Base-by-base conservation (phyloP, 35 echinoderm and acorn worm genomes). In the Amphiura filiformis region DNA sequence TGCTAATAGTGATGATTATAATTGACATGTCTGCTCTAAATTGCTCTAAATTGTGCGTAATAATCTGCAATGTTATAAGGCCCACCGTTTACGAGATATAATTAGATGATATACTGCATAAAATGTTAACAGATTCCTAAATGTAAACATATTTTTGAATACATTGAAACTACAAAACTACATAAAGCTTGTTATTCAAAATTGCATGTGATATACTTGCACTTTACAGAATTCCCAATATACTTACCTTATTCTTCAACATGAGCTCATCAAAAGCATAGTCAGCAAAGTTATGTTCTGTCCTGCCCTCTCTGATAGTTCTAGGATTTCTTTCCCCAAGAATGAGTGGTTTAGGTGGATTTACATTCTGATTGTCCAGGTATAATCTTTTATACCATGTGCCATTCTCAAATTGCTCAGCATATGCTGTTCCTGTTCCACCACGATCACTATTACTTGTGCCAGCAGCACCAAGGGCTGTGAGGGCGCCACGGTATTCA, bases 261-360 rank as follows among this genome's bases (percentile, higher is more conserved):
- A 86, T 97, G 20, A 97, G 38, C 56, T 97, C 94, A 79, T 97
- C 94, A 87, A 93, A 93, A 33, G 78, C 94, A 80, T 81, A 93
- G 56, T 87, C 87, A 28, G 91, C 94, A 79, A 80, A 81, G 84
- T 92, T 97, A 35, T 90, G 91, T 44, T 93, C 87, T 76, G 75
- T 40, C 78, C 76, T 41, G 14, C 80, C 91, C 23, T 90, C 91
- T 3, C 84, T 80, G n/a, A 87, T 31, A 1, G 61, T 88, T 39
- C 87, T 41, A 13, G 94, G 94, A 75, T 97, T 97, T 34, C 56
- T 81, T 75, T 97, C 94, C 9, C 36, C 39, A 32, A 97, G 85
- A 56, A 97, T 77, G 35, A 97, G 90, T 1, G 83, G 52, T 40
- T 90, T 93, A 0, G 88, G 39, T 35, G 91, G 91, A 30, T 32